Evolutionary conservation across 2,113 vertebrate species (phyloP).

Genomic region (Onychostruthus taczanowskii): DNA sequence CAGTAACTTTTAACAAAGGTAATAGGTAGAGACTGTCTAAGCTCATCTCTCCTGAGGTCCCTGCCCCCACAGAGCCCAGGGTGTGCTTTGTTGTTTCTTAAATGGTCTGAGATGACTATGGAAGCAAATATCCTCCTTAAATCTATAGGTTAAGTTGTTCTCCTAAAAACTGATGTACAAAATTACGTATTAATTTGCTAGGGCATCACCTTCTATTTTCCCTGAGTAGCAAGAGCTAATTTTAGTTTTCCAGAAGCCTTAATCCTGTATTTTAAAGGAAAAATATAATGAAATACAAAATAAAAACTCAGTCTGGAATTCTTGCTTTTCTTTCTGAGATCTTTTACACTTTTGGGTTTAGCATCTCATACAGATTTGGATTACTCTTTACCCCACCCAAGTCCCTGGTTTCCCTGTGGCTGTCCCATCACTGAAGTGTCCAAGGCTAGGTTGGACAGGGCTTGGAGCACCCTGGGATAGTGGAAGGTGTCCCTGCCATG

Average conservation of each 20-base stretch:
- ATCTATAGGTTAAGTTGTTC: not conserved
- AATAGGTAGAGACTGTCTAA: not conserved
- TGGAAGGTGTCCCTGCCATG: not conserved
- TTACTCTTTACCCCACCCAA: not conserved
- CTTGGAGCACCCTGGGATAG: not conserved
- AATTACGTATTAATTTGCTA: not conserved
- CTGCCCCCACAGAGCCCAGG: accelerated
- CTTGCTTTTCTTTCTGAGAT: not conserved
- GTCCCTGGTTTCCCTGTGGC: not conserved
- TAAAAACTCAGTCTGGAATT: not conserved
- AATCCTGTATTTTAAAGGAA: not conserved
- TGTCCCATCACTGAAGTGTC: not conserved
- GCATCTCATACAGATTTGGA: not conserved
- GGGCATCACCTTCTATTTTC: not conserved
- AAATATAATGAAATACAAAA: not conserved
- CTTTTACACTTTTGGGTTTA: not conserved
- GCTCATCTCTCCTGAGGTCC: not conserved
- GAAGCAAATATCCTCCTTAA: not conserved
- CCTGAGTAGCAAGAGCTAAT: not conserved
- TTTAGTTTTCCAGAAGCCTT: not conserved
- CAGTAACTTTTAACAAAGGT: not conserved
- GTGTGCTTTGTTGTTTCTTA: not conserved
- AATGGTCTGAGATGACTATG: not conserved
- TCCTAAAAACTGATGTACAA: not conserved
- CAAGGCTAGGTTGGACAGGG: not conserved